phyloP scores from a whole-genome alignment of 2,113 vertebrate species.

The Columba janthina region DNA sequence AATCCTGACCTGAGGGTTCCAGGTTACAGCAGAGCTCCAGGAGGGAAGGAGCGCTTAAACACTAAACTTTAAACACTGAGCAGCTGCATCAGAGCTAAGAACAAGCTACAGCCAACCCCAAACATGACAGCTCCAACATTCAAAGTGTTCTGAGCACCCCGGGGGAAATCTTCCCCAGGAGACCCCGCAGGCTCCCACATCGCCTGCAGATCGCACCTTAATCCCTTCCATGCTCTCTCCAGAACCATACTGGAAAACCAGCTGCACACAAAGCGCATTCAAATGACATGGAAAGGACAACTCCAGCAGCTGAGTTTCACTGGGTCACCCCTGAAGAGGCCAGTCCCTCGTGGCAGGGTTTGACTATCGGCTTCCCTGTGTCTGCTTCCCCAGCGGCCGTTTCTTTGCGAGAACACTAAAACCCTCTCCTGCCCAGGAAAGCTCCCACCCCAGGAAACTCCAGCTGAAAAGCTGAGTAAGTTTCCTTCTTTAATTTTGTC shows the following conservation, averaged over 20 bases:
- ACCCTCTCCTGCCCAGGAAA: fast-evolving
- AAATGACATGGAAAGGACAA: fast-evolving
- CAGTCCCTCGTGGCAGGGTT: neutral
- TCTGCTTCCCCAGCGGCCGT: neutral
- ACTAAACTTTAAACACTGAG: neutral
- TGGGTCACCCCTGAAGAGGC: fast-evolving
- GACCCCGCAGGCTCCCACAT: neutral
- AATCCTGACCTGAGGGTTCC: neutral
- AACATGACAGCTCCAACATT: fast-evolving
- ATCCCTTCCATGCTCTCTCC: neutral
- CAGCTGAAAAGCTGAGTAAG: fast-evolving
- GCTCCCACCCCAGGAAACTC: neutral
- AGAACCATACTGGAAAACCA: fast-evolving
- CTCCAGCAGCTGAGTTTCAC: neutral
- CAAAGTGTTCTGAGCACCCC: fast-evolving
- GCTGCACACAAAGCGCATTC: neutral
- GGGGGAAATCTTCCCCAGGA: neutral
- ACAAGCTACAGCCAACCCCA: neutral
- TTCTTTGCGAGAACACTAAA: neutral
- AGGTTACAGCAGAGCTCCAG: no score
- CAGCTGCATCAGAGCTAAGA: neutral
- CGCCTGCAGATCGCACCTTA: fast-evolving
- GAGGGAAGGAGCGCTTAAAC: neutral
- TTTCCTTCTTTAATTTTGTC: neutral
- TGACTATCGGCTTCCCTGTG: neutral